Evolutionary conservation across 2,888 invertebrate species (phyloP).

Genomic region (Electrophaes corylata): DNA sequence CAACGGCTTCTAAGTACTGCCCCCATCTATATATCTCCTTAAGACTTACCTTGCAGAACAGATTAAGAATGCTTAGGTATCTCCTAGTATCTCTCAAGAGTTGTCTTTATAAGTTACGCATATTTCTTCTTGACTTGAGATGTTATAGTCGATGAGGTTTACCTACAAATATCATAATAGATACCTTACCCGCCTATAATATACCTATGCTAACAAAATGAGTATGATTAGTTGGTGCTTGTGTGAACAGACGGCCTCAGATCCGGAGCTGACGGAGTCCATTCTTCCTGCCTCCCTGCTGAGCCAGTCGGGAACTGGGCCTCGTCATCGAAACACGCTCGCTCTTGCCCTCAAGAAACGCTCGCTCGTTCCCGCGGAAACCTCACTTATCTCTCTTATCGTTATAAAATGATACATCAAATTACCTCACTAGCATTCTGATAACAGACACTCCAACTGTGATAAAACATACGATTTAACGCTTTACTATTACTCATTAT

Average conservation of each 20-base stretch:
- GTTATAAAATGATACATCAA: slow-evolving; percentile 74
- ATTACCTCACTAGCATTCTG: slow-evolving; percentile 68
- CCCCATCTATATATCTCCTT: no score
- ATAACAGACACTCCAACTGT: slow-evolving; percentile 61
- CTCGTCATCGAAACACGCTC: slow-evolving; percentile 40
- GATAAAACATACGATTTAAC: slow-evolving; percentile 55
- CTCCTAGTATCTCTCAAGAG: no score
- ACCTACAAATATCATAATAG: no score
- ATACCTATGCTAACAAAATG: no score
- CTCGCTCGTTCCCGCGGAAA: slow-evolving; percentile 42
- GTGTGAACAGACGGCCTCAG: neutral
- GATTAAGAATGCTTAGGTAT: no score
- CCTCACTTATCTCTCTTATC: slow-evolving; percentile 60
- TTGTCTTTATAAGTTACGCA: no score
- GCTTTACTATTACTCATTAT: slow-evolving; percentile 46
- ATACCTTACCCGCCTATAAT: no score
- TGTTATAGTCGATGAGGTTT: no score
- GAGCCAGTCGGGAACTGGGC: slow-evolving; percentile 43
- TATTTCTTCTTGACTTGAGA: no score
- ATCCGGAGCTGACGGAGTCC: slow-evolving; percentile 3
- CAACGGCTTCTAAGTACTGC: no score
- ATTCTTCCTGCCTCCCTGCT: slow-evolving; percentile 2
- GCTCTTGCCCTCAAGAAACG: slow-evolving; percentile 20
- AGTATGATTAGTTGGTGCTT: neutral
- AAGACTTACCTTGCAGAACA: no score